phyloP scores from a whole-genome alignment of 2,113 vertebrate species.

The Crotalus helleri region DNA sequence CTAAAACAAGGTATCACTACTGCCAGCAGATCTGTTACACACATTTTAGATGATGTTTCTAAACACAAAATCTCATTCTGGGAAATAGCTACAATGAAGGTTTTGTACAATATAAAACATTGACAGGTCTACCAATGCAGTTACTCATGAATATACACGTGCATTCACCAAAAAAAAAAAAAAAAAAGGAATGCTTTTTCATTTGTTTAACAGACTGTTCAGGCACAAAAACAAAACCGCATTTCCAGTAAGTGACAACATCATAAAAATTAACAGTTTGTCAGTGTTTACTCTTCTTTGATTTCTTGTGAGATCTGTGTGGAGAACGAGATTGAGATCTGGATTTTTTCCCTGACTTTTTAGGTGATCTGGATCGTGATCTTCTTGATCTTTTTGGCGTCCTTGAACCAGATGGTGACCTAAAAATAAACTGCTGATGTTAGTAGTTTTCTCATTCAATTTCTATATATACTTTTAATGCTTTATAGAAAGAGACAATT shows the following conservation, averaged over 20 bases:
- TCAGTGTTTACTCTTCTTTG: constrained; percentile 99
- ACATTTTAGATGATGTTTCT: constrained; percentile 75
- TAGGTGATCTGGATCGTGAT: constrained; percentile 92
- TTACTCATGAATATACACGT: constrained; percentile 79
- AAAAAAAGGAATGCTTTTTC: constrained; percentile 77
- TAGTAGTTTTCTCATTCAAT: background rate
- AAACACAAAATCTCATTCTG: constrained; percentile 75
- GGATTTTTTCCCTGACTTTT: constrained; percentile 96
- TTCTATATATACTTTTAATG: background rate
- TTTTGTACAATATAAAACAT: constrained; percentile 87
- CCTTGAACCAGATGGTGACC: constrained; percentile 91
- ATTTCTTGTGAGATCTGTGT: constrained; percentile 99
- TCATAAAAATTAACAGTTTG: constrained; percentile 69
- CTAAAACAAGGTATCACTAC: constrained; percentile 81
- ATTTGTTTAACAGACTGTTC: constrained; percentile 71
- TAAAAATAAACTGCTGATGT: constrained; percentile 51
- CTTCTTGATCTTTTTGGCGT: constrained; percentile 93
- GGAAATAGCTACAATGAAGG: constrained; percentile 76
- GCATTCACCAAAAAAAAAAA: constrained; percentile 75
- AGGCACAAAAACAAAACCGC: constrained; percentile 83
- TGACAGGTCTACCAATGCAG: constrained; percentile 75
- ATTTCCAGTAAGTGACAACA: constrained; percentile 80
- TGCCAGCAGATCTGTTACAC: constrained; percentile 80
- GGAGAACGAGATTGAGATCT: constrained; percentile 94
- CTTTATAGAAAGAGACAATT: background rate